These are phyloP conservation scores for Oxyteleia sp. DNA, from an alignment of 2,888 invertebrate species.

Conservation along the genomic window DNA sequence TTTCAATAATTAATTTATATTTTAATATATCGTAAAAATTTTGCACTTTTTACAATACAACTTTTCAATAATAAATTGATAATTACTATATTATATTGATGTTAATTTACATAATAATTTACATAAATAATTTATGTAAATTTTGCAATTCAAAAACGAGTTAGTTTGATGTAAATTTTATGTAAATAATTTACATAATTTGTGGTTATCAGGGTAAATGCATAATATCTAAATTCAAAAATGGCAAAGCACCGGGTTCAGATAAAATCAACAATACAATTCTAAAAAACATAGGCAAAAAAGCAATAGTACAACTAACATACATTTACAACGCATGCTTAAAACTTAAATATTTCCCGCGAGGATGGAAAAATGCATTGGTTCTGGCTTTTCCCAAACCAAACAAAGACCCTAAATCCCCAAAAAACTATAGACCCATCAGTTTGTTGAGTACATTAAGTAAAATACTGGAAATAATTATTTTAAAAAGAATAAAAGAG, in stretches of 20 bases:
- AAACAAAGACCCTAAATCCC: not conserved
- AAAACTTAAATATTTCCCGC: slow-evolving; percentile 17
- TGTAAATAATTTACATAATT: too few relatives aligned
- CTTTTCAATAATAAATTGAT: too few relatives aligned
- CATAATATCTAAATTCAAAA: slow-evolving; percentile 41
- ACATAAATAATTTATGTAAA: too few relatives aligned
- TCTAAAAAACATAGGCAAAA: slow-evolving; percentile 51
- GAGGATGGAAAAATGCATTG: slow-evolving; percentile 40
- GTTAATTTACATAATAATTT: too few relatives aligned
- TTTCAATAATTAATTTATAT: too few relatives aligned
- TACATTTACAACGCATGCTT: slow-evolving; percentile 50
- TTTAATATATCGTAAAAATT: too few relatives aligned
- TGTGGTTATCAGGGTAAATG: too few relatives aligned
- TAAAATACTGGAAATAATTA: slow-evolving; percentile 75
- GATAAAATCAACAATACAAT: slow-evolving; percentile 53
- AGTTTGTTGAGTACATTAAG: slow-evolving; percentile 4
- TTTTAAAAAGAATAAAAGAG: slow-evolving; percentile 62
- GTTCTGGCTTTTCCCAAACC: slow-evolving; percentile 30
- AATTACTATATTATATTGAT: too few relatives aligned
- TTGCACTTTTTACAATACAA: too few relatives aligned
- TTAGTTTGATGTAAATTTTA: too few relatives aligned
- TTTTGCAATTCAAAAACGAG: too few relatives aligned
- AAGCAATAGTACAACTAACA: slow-evolving; percentile 31
- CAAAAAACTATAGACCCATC: slow-evolving; percentile 1
- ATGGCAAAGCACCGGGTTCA: slow-evolving; percentile 57